phyloP scores from a whole-genome alignment of 2,113 vertebrate genomes.

The Pygoscelis adeliae region DNA sequence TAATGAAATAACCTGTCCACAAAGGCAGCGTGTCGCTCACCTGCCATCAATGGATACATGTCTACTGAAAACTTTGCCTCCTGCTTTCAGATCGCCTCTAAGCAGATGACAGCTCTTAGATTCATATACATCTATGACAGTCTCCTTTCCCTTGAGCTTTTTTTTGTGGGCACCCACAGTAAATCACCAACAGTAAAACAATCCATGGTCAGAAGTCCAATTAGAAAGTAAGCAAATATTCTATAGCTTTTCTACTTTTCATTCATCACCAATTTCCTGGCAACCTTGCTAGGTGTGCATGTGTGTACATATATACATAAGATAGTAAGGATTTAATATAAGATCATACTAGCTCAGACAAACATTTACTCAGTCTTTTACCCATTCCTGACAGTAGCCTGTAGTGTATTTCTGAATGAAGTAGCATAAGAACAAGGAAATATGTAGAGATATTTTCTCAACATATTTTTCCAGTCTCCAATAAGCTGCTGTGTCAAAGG shows the following conservation, averaged over 20 bases:
- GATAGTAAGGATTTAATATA: background rate
- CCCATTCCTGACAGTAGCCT: background rate
- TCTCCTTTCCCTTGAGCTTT: background rate
- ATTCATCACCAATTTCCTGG: background rate
- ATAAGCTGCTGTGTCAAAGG: background rate
- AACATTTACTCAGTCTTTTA: background rate
- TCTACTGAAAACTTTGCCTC: background rate
- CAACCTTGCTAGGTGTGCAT: background rate
- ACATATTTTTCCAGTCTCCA: background rate
- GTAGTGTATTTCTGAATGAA: background rate
- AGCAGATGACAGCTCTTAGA: background rate
- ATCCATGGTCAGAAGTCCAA: background rate
- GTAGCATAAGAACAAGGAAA: background rate
- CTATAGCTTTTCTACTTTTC: background rate
- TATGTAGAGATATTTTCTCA: background rate
- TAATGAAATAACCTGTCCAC: background rate
- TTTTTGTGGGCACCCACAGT: background rate
- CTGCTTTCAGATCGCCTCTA: background rate
- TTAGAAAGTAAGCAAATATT: background rate
- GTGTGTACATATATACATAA: background rate
- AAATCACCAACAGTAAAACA: background rate
- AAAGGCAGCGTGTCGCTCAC: background rate
- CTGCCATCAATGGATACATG: background rate
- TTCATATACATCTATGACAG: background rate
- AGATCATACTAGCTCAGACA: background rate